These are phyloP conservation scores for Acleris emargana DNA, from an alignment of 2,888 invertebrate genomes.

Conservation along the genomic window DNA sequence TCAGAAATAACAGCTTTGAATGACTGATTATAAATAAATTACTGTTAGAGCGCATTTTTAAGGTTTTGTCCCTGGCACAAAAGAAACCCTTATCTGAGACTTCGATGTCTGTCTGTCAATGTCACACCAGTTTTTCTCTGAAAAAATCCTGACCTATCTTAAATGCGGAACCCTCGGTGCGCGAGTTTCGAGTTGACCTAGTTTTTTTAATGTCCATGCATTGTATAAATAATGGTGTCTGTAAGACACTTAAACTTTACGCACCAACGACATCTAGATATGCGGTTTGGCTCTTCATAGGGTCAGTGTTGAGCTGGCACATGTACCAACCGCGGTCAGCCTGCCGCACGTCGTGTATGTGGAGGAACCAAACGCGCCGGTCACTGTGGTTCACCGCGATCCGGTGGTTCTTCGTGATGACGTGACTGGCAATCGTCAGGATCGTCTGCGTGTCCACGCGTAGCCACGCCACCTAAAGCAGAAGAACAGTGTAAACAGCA, in stretches of 20 bases:
- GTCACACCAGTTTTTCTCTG: too few relatives aligned
- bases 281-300: conserved; percentile 95
- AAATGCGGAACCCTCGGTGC: too few relatives aligned
- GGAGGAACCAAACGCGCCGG: conserved; percentile 93
- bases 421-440: conserved; percentile 94
- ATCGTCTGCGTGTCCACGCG: conserved; percentile 96
- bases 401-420: conserved; percentile 95
- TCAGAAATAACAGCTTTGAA: too few relatives aligned
- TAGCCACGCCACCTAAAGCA: conserved; percentile 92
- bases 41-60: too few relatives aligned
- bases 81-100: too few relatives aligned
- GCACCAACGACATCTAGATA: conserved; percentile 94
- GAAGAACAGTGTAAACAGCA: neutral
- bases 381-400: conserved; percentile 94
- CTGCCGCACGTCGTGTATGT: conserved; percentile 92
- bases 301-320: conserved; percentile 97
- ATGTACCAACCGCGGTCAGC: conserved; percentile 95
- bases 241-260: conserved; percentile 47
- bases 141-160: too few relatives aligned
- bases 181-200: too few relatives aligned
- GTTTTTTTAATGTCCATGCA: too few relatives aligned
- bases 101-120: too few relatives aligned
- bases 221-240: too few relatives aligned
- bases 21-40: too few relatives aligned
- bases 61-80: too few relatives aligned